phyloP scores from a whole-genome alignment of 2,113 vertebrate species.

The Rhipidura dahli region DNA sequence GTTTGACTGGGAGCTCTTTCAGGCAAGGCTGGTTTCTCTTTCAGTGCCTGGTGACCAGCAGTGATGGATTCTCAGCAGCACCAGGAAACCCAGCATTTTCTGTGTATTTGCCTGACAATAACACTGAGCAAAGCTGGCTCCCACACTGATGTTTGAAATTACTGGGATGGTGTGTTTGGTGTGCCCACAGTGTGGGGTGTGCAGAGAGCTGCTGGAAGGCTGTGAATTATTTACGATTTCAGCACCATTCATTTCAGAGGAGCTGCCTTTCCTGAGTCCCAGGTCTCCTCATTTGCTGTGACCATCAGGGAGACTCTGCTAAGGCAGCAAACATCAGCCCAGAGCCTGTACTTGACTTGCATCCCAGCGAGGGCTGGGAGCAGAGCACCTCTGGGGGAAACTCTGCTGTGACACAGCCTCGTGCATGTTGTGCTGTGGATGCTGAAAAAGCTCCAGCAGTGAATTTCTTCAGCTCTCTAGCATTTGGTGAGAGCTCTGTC shows the following conservation, averaged over 20 bases:
- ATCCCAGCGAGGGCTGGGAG: neutral
- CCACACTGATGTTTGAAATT: neutral
- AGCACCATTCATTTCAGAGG: neutral
- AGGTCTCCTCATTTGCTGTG: neutral
- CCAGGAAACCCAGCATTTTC: neutral
- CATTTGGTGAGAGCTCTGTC: too few relatives aligned
- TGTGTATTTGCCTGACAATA: neutral
- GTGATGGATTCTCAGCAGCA: neutral
- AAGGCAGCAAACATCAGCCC: neutral
- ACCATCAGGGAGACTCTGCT: accelerated
- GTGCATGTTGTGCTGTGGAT: neutral
- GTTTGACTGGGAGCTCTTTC: neutral
- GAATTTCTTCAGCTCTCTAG: too few relatives aligned
- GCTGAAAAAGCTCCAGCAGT: too few relatives aligned
- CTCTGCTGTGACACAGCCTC: neutral
- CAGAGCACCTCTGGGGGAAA: neutral
- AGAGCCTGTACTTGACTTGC: neutral
- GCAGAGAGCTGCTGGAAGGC: neutral
- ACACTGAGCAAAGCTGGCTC: neutral
- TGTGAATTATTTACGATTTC: neutral
- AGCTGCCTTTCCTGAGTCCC: neutral
- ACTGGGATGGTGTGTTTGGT: neutral
- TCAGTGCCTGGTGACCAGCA: neutral
- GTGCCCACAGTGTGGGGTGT: neutral
- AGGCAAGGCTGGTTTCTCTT: neutral